A percentile compares a stretch with the other conserved stretches of the same genome.
Evolutionary conservation across 2,888 invertebrate species (phyloP).

Genomic region (Pollenia labialis): DNA sequence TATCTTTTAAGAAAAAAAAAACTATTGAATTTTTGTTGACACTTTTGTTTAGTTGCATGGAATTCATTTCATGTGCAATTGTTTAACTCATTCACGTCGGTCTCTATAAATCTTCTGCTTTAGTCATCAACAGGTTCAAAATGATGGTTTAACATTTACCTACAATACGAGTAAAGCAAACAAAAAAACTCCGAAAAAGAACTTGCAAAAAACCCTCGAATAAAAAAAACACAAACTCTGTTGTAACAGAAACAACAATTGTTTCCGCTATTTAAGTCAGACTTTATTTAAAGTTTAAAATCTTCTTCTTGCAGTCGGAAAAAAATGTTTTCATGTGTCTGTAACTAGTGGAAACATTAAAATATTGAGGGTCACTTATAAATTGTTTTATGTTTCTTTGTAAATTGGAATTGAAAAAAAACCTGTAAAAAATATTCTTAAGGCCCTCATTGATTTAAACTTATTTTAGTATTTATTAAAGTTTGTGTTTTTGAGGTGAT

Average conservation of each 20-base stretch:
- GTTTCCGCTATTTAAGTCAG: slow-evolving; percentile 67
- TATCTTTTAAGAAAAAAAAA: not conserved
- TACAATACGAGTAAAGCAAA: slow-evolving; percentile 33
- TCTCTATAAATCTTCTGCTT: slow-evolving; percentile 40
- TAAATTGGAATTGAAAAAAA: slow-evolving; percentile 12
- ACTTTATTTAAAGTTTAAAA: slow-evolving; percentile 41
- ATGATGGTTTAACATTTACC: slow-evolving; percentile 53
- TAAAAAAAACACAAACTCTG: slow-evolving; percentile 7
- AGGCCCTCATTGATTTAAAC: not conserved
- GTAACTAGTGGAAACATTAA: slow-evolving; percentile 6
- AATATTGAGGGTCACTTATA: slow-evolving; percentile 55
- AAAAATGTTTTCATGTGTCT: not conserved
- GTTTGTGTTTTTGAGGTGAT: not conserved
- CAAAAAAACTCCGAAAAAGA: slow-evolving; percentile 2
- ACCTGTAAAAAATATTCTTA: not conserved
- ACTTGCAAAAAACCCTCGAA: slow-evolving; percentile 19
- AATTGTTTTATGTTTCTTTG: slow-evolving; percentile 13
- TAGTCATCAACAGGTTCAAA: slow-evolving; percentile 61
- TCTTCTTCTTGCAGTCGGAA: not conserved
- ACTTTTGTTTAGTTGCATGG: slow-evolving; percentile 36
- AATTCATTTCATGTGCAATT: slow-evolving; percentile 40
- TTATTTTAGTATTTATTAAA: not conserved
- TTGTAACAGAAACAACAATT: slow-evolving; percentile 63
- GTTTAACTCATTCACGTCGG: slow-evolving; percentile 25
- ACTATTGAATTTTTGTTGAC: slow-evolving; percentile 19